Evolutionary conservation across 35 echinoderm and acorn worm genomes (phyloP), one percentile per base, ranked within the genome.

Genomic region (Strongylocentrotus purpuratus): DNA sequence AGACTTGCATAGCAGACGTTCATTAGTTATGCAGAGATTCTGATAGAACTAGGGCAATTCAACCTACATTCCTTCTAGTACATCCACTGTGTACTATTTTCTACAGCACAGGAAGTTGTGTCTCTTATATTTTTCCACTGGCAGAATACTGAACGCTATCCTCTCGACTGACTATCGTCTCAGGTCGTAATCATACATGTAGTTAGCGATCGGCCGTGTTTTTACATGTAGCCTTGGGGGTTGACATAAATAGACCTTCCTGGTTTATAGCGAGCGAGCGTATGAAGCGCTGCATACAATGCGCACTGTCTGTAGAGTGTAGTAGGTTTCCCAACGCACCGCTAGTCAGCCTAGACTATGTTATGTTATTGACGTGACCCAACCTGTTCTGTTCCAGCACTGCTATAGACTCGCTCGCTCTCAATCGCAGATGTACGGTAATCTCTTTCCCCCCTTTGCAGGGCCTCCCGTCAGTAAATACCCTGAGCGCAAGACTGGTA

Each of bases 181-280:
- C 35, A 41, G 65, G 65, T n/a, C 65, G 4, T 59, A 11, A 59
- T 59, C 52, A 59, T 59, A 59, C 52, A 59, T 59, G 52, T 78
- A 78, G 22, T 22, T 78, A 78, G 20, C n/a, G 65, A 89, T 89
- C 32, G 18, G n/a, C 87, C 87, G 33, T 89, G 87, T 89, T 89
- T 89, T 33, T 89, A 89, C 87, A 89, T 89, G 33, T 89, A 89
- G 87, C 87, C 87, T 89, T 89, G 87, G 87, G 87, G 31, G 33
- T 46, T 89, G 87, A 89, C 87, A 89, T 89, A 89, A 89, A 46
- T 89, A 89, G 87, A 89, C 45, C 87, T 89, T 89, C 87, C 87
- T 45, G 87, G 32, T 46, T 33, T 33, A 46, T 45, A 15, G 33
- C 31, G 32, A 46, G 12, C 10, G 86, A 87, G 86, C n/a, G 86